Percentiles rank a stretch among this genome's conserved stretches.
phyloP scores from a whole-genome alignment of 2,888 invertebrate genomes.

The Baccha elongata region DNA sequence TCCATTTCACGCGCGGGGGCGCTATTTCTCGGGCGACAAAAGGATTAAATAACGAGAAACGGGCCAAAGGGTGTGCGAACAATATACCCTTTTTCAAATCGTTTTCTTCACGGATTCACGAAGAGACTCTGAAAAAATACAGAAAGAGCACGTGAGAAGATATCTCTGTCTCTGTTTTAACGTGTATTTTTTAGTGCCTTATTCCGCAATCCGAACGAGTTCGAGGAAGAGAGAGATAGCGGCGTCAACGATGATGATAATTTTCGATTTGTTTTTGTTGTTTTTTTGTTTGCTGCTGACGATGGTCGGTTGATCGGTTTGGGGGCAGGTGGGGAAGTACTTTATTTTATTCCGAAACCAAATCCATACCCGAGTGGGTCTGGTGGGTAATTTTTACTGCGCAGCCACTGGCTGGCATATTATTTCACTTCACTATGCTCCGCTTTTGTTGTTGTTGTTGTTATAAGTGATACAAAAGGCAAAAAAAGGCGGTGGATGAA shows the following conservation, averaged over 20 bases:
- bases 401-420: constrained; percentile 71
- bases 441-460: constrained; percentile 55
- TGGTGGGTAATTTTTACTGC: constrained; percentile 69
- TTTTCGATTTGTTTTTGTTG: constrained; percentile 69
- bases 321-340: constrained; percentile 50
- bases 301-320: neutral
- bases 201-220: constrained; percentile 34
- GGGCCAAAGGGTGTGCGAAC: constrained; percentile 55
- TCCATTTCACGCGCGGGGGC: constrained; percentile 1
- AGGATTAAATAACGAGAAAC: constrained; percentile 33
- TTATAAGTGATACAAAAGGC: constrained; percentile 39
- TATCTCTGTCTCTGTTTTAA: constrained; percentile 33
- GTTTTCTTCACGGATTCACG: constrained; percentile 21
- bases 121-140: neutral
- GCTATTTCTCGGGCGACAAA: neutral
- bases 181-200: constrained; percentile 12
- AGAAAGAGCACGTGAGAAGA: neutral
- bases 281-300: constrained; percentile 18
- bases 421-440: constrained; percentile 59
- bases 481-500: constrained; percentile 68
- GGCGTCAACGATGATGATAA: constrained; percentile 49
- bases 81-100: constrained; percentile 24
- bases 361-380: constrained; percentile 68
- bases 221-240: constrained; percentile 25
- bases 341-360: constrained; percentile 68